A percentile compares a stretch with the other conserved stretches of the same genome.
Conservation (phyloP, 2,797 vertebrate species). For the Syngnathus acus region DNA sequence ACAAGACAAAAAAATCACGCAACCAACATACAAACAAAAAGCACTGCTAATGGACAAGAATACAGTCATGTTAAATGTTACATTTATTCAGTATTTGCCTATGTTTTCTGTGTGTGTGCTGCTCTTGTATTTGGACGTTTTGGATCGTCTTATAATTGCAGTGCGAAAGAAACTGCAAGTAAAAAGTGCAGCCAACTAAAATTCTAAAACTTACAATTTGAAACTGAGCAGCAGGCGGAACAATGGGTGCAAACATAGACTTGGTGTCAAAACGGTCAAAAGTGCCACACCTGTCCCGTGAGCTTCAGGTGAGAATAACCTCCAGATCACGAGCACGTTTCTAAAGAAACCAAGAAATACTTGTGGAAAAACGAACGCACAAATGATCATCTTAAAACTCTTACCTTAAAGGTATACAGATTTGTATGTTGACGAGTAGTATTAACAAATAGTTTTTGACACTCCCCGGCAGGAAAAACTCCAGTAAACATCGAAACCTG, state of each 20-base stretch:
- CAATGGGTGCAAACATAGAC: neutral
- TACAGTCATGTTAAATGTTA: neutral
- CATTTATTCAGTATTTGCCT: too few relatives aligned
- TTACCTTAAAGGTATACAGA: conserved; percentile 24
- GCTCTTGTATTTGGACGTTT: too few relatives aligned
- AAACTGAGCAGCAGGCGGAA: neutral
- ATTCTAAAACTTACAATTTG: too few relatives aligned
- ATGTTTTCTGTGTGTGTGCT: too few relatives aligned
- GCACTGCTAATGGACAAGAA: neutral
- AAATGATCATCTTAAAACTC: neutral
- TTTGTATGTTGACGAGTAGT: neutral
- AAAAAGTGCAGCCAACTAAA: too few relatives aligned
- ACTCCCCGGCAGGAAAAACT: neutral
- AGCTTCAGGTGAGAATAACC: neutral
- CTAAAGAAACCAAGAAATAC: neutral
- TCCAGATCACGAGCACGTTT: neutral
- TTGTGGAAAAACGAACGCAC: neutral
- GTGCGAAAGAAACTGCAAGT: too few relatives aligned
- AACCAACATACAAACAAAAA: neutral
- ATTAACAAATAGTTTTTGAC: neutral
- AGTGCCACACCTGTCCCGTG: conserved; percentile 28
- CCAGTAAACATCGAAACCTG: conserved; percentile 35
- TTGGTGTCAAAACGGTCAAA: conserved; percentile 7
- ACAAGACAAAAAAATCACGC: neutral
- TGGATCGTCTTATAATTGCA: too few relatives aligned